A percentile compares a stretch with the other conserved stretches of the same genome.
Conservation (phyloP, 2,888 invertebrate species). For the Drosophila niveifrons region DNA sequence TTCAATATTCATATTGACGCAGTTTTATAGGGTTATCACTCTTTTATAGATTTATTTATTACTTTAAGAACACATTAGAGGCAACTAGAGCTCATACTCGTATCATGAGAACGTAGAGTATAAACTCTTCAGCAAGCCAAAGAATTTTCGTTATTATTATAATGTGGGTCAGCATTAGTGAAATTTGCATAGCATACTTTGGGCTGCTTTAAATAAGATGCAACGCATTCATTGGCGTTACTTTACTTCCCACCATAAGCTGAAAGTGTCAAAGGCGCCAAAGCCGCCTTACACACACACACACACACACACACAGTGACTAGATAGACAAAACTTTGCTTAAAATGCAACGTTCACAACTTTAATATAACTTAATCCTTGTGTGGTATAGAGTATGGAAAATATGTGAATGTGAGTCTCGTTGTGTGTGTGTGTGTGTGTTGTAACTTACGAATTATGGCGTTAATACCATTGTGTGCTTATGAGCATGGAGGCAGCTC, state of each 20-base stretch:
- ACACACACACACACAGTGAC: slow-evolving; percentile 22
- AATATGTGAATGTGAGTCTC: slow-evolving; percentile 21
- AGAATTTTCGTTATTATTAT: slow-evolving; percentile 35
- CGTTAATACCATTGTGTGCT: slow-evolving; percentile 77
- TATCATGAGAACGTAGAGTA: not conserved
- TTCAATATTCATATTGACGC: no score
- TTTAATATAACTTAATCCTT: slow-evolving; percentile 76
- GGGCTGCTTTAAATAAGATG: slow-evolving; percentile 26
- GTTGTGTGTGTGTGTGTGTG: slow-evolving; percentile 32
- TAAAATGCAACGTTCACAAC: slow-evolving; percentile 67
- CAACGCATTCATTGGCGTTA: slow-evolving; percentile 48
- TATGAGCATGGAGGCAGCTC: slow-evolving; percentile 40
- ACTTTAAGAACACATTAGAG: no score
- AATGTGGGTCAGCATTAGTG: slow-evolving; percentile 53
- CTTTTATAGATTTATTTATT: no score
- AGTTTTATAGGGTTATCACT: no score
- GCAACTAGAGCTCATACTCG: no score
- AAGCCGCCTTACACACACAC: slow-evolving; percentile 23
- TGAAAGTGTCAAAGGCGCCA: slow-evolving; percentile 59
- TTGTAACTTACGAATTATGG: slow-evolving; percentile 74
- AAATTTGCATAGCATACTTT: slow-evolving; percentile 40
- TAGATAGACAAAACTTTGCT: slow-evolving; percentile 26
- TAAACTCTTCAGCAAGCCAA: not conserved
- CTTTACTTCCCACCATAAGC: slow-evolving; percentile 39
- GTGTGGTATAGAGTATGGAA: slow-evolving; percentile 46